Conservation (phyloP, 1,140 invertebrate species). For the Leptoteleia sp. region DNA sequence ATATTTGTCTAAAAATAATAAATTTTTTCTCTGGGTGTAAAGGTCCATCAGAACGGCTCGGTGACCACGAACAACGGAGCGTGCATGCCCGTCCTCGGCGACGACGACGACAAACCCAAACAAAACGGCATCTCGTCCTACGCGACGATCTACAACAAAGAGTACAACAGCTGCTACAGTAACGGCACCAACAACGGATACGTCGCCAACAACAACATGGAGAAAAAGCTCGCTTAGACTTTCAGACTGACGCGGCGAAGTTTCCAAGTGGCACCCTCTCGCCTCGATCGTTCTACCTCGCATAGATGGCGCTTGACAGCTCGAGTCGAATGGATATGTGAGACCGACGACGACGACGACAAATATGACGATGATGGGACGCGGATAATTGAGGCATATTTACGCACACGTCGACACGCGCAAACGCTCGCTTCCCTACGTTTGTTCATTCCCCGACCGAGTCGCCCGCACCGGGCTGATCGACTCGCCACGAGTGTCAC, state of each 20-base stretch:
- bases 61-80: too few relatives aligned
- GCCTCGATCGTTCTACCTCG: constrained; percentile 55
- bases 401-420: constrained; percentile 53
- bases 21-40: too few relatives aligned
- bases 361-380: constrained; percentile 9
- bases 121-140: constrained; percentile 81
- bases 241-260: constrained; percentile 28
- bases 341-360: constrained; percentile 10
- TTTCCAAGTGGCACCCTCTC: constrained; percentile 36
- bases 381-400: constrained; percentile 16
- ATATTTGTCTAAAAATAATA: too few relatives aligned
- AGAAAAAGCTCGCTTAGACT: constrained; percentile 77
- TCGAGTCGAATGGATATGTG: constrained; percentile 14
- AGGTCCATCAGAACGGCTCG: too few relatives aligned
- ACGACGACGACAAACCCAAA: constrained; percentile 79
- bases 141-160: constrained; percentile 83
- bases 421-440: constrained; percentile 46
- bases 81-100: constrained; percentile 85
- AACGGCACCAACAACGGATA: constrained; percentile 86
- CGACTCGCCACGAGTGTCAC: constrained; percentile 3
- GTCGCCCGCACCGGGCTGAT: not conserved
- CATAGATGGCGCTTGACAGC: constrained; percentile 24
- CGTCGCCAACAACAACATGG: constrained; percentile 81
- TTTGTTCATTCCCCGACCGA: constrained; percentile 23
- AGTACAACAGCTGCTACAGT: constrained; percentile 85